Conservation (phyloP, 1,140 invertebrate genomes). For the Zelostemma sp. region DNA sequence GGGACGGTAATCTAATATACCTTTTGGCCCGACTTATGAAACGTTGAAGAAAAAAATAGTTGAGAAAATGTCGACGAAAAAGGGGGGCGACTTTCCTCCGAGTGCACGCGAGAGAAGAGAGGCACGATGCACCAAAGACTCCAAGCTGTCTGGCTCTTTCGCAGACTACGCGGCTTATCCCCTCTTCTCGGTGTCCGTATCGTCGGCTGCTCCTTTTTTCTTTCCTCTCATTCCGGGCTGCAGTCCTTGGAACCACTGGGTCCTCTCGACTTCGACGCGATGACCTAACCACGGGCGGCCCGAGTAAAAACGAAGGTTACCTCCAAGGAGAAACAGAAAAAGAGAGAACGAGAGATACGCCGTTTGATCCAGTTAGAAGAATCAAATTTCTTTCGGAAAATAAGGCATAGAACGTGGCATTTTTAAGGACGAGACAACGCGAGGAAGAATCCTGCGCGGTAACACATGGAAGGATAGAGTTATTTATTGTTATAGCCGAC, state of each 20-base stretch:
- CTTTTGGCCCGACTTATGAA: too few species aligned
- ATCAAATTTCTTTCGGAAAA: background rate
- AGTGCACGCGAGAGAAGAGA: constrained; percentile 30
- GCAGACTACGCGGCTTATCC: constrained; percentile 56
- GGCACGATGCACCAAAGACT: constrained; percentile 60
- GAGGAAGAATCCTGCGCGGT: constrained; percentile 56
- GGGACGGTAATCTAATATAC: constrained; percentile 21
- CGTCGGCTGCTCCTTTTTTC: constrained; percentile 47
- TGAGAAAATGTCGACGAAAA: too few species aligned
- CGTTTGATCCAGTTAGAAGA: constrained; percentile 47
- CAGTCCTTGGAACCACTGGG: constrained; percentile 47
- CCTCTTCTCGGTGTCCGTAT: constrained; percentile 51
- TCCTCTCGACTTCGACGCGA: constrained; percentile 51
- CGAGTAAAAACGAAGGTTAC: constrained; percentile 52
- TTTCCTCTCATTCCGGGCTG: constrained; percentile 29
- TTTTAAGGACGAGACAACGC: constrained; percentile 50
- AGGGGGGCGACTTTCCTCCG: constrained; percentile 4
- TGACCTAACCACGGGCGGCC: constrained; percentile 30
- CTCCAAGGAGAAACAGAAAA: too few species aligned
- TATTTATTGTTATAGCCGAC: constrained; percentile 68
- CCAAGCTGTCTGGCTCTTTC: constrained; percentile 67
- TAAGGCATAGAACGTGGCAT: constrained; percentile 48
- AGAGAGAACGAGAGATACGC: constrained; percentile 37
- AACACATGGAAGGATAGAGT: constrained; percentile 67
- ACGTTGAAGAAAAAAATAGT: too few species aligned